Conservation (phyloP, 2,888 invertebrate genomes). For the Taenaris catops region DNA sequence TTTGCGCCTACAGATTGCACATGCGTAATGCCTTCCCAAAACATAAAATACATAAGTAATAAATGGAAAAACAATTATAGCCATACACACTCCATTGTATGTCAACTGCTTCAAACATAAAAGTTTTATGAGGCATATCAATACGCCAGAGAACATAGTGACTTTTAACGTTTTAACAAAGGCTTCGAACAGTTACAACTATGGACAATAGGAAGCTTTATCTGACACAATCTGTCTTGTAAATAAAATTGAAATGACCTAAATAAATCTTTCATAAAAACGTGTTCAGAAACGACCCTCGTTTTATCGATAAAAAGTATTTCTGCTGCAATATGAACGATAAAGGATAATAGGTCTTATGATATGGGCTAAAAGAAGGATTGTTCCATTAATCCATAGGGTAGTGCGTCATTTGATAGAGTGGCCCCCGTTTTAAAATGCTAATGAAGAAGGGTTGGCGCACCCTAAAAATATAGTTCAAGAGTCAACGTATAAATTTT, state of each 20-base stretch:
- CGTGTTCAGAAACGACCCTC: slow-evolving; percentile 22
- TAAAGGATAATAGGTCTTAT: slow-evolving; percentile 7
- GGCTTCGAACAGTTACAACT: slow-evolving; percentile 14
- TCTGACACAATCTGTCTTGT: slow-evolving; percentile 35
- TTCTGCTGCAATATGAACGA: slow-evolving; percentile 1
- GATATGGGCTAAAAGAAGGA: slow-evolving; percentile 1
- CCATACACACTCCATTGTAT: no score
- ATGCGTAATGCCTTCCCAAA: no score
- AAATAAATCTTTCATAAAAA: slow-evolving; percentile 40
- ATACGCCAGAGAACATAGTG: slow-evolving; percentile 7
- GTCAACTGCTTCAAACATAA: no score
- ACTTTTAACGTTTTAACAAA: slow-evolving; percentile 23
- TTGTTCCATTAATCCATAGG: slow-evolving; percentile 10
- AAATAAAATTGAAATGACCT: slow-evolving; percentile 36
- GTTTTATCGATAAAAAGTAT: no score
- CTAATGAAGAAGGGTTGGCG: slow-evolving; percentile 41
- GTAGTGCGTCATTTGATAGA: slow-evolving; percentile 24
- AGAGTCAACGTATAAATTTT: slow-evolving; percentile 22
- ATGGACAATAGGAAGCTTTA: slow-evolving; percentile 22
- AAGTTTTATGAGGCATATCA: slow-evolving; percentile 13
- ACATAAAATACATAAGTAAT: no score
- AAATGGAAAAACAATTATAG: no score
- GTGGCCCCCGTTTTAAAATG: slow-evolving; percentile 50
- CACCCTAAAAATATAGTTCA: slow-evolving; percentile 31
- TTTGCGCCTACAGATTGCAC: no score